Percentiles rank a stretch among this genome's conserved stretches.
Evolutionary conservation across 2,888 invertebrate species (phyloP).

Genomic region (Galerucella nymphaeae): DNA sequence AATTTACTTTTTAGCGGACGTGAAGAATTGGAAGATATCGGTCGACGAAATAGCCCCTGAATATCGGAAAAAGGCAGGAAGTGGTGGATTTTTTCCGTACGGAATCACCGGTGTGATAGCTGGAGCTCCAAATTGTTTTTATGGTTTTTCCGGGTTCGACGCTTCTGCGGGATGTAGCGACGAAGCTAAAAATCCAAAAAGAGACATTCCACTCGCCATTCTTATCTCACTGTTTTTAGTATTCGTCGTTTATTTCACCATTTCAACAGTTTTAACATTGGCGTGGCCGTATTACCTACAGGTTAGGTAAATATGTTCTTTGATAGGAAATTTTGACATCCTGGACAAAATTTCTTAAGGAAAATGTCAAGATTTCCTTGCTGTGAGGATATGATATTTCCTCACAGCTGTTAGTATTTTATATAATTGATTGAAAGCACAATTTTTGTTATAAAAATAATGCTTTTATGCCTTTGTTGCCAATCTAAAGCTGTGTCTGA

Average conservation of each 20-base stretch:
- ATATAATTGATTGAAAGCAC: too few species aligned
- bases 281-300: slow-evolving; percentile 85
- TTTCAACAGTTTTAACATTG: slow-evolving; percentile 88
- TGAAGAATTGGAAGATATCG: slow-evolving; percentile 82
- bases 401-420: too few species aligned
- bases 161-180: slow-evolving; percentile 89
- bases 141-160: slow-evolving; percentile 94
- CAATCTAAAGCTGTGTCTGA: too few species aligned
- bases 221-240: slow-evolving; percentile 84
- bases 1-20: slow-evolving; percentile 69
- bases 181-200: slow-evolving; percentile 89
- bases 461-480: too few species aligned
- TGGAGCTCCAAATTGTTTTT: slow-evolving; percentile 88
- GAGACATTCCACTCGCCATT: slow-evolving; percentile 89
- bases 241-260: slow-evolving; percentile 89
- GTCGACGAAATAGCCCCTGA: slow-evolving; percentile 68
- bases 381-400: too few species aligned
- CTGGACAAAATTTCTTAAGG: too few species aligned
- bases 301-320: slow-evolving; percentile 61
- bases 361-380: too few species aligned
- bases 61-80: slow-evolving; percentile 60
- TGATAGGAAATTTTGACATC: too few species aligned
- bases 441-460: not conserved
- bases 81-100: slow-evolving; percentile 88
- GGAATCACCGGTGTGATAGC: slow-evolving; percentile 83